Conservation (phyloP, 2,888 invertebrate species). For the Alloscopus bannaensis region DNA sequence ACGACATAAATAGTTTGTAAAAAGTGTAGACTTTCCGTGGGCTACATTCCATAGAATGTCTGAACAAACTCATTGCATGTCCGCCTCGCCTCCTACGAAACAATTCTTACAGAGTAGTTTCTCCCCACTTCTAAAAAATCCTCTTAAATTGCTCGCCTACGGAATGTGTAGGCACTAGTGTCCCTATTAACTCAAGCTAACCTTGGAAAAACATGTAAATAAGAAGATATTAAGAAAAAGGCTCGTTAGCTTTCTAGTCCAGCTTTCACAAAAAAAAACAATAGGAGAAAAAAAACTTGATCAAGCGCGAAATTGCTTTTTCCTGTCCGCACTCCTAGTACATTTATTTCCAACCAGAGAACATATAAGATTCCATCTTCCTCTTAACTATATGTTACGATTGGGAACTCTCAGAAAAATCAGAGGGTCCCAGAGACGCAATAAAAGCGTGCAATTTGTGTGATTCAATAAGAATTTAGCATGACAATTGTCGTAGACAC, state of each 20-base stretch:
- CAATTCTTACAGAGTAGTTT: no score
- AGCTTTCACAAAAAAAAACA: constrained; percentile 10
- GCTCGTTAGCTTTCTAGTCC: constrained; percentile 12
- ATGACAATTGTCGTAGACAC: constrained; percentile 30
- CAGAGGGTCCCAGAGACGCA: constrained; percentile 11
- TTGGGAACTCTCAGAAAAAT: constrained; percentile 1
- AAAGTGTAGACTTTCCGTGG: no score
- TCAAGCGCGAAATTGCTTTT: constrained; percentile 16
- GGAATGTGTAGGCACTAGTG: no score
- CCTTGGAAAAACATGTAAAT: constrained; percentile 20
- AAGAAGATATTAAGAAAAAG: neutral
- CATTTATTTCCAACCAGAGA: neutral
- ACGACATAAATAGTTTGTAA: no score
- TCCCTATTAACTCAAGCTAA: no score
- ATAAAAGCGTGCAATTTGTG: constrained; percentile 31
- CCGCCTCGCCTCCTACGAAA: no score
- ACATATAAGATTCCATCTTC: neutral
- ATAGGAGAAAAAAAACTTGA: no score
- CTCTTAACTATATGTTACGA: neutral
- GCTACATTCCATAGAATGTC: no score
- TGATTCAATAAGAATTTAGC: constrained; percentile 35
- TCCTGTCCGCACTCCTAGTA: neutral
- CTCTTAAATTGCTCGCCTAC: no score
- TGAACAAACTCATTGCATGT: no score
- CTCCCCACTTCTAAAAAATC: no score